These are phyloP conservation scores for Panurus biarmicus DNA, from an alignment of 2,113 vertebrate genomes.

Conservation along the genomic window DNA sequence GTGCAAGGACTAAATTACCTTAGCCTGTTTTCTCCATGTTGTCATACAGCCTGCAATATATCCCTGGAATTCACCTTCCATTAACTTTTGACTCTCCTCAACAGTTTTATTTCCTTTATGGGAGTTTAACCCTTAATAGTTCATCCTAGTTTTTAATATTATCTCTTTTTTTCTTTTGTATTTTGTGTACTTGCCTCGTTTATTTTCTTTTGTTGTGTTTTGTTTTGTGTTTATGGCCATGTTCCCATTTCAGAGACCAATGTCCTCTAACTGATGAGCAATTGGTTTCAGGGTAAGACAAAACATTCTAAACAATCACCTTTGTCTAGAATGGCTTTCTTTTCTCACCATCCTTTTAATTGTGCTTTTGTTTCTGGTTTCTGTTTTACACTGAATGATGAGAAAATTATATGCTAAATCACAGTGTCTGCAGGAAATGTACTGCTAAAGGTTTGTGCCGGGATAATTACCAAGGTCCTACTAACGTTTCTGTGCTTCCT, in stretches of 20 bases:
- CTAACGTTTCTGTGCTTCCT: conserved; percentile 38
- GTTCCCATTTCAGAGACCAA: conserved; percentile 93
- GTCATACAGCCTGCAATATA: background rate
- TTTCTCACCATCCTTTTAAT: conserved; percentile 62
- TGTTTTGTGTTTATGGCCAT: conserved; percentile 77
- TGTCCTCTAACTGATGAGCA: conserved; percentile 90
- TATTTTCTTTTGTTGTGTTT: conserved; percentile 58
- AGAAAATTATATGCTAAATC: conserved; percentile 50
- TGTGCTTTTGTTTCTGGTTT: conserved; percentile 64
- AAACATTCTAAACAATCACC: conserved; percentile 75
- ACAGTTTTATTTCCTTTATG: background rate
- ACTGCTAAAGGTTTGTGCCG: background rate
- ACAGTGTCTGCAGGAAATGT: background rate
- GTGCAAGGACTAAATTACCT: background rate
- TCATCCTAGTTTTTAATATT: conserved; percentile 42
- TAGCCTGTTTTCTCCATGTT: background rate
- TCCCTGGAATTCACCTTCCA: background rate
- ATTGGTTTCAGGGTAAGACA: conserved; percentile 95
- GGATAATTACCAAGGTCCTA: conserved; percentile 8
- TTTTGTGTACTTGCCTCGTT: conserved; percentile 62
- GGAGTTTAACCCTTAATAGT: background rate
- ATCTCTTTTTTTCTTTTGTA: conserved; percentile 8
- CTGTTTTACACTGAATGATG: conserved; percentile 47
- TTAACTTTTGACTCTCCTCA: conserved; percentile 14
- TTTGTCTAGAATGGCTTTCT: conserved; percentile 76